These are phyloP conservation scores for Neotragus pygmaeus DNA, from an alignment of 2,113 vertebrate species.

Conservation along the genomic window DNA sequence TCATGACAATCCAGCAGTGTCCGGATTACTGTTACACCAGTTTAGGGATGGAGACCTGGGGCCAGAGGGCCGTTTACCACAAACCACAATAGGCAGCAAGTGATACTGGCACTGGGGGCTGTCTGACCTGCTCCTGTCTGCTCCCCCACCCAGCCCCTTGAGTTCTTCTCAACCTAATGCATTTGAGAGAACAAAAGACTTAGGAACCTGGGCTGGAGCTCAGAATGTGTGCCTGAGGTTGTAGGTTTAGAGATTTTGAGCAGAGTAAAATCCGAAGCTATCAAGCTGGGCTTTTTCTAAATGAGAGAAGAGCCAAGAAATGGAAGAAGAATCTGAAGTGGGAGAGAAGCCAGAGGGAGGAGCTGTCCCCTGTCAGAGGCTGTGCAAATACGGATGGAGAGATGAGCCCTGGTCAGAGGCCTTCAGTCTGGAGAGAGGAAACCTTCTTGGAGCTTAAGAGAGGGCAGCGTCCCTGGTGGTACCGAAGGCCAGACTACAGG, in stretches of 20 bases:
- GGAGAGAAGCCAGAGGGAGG: not conserved
- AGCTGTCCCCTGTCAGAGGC: not conserved
- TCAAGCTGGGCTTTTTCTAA: not conserved
- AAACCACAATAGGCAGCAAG: not conserved
- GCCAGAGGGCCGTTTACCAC: not conserved
- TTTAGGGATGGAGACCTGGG: not conserved
- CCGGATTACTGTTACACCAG: not conserved
- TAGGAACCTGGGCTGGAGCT: not conserved
- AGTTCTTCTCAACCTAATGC: not conserved
- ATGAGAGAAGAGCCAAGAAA: not conserved
- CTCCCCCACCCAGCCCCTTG: not conserved
- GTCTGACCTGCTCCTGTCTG: not conserved
- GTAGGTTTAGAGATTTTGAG: not conserved
- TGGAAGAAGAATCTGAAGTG: not conserved
- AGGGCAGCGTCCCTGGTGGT: not conserved
- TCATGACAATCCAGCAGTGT: not conserved
- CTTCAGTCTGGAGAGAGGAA: not conserved
- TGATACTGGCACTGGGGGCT: not conserved
- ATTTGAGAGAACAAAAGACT: not conserved
- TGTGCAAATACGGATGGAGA: rapidly evolving
- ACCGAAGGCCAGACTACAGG: not conserved
- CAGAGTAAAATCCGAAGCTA: not conserved
- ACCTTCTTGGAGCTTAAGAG: not conserved
- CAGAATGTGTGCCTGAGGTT: not conserved
- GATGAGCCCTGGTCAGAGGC: not conserved